phyloP scores from a whole-genome alignment of 2,113 vertebrate genomes.

The Parus major region DNA sequence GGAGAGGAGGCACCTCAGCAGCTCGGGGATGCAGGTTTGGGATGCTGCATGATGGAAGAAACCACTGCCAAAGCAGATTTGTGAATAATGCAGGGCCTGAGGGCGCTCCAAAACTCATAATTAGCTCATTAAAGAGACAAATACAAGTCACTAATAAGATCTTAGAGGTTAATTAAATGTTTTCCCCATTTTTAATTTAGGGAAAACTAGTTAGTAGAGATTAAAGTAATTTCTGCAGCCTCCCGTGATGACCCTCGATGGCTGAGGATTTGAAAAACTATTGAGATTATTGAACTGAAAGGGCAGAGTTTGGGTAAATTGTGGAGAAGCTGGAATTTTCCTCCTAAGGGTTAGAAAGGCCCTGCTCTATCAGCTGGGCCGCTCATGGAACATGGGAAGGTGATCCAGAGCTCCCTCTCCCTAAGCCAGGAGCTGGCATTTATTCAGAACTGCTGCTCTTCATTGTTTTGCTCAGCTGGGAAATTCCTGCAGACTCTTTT shows the following conservation, averaged over 20 bases:
- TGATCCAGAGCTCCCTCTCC: neutral
- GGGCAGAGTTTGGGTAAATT: neutral
- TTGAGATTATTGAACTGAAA: neutral
- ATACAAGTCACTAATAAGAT: slow-evolving; percentile 52
- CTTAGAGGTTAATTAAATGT: slow-evolving; percentile 59
- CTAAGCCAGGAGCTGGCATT: neutral
- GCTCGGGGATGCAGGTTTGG: neutral
- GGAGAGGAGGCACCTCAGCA: neutral
- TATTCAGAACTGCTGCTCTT: neutral
- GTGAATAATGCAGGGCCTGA: neutral
- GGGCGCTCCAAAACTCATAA: slow-evolving; percentile 36
- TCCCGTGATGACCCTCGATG: neutral
- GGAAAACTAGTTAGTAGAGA: neutral
- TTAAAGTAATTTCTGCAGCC: slow-evolving; percentile 31
- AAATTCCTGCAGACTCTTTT: neutral
- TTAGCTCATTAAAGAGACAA: slow-evolving; percentile 58
- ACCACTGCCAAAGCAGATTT: neutral
- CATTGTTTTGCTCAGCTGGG: neutral
- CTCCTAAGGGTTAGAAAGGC: neutral
- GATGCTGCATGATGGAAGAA: neutral
- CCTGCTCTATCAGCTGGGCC: neutral
- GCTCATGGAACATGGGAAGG: neutral
- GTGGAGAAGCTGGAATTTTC: neutral
- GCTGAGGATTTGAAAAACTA: neutral
- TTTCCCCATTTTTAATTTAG: slow-evolving; percentile 51